Percentiles rank a stretch among this genome's conserved stretches.
Conservation (phyloP, 2,888 invertebrate genomes). For the Ganaspis brasiliensis region DNA sequence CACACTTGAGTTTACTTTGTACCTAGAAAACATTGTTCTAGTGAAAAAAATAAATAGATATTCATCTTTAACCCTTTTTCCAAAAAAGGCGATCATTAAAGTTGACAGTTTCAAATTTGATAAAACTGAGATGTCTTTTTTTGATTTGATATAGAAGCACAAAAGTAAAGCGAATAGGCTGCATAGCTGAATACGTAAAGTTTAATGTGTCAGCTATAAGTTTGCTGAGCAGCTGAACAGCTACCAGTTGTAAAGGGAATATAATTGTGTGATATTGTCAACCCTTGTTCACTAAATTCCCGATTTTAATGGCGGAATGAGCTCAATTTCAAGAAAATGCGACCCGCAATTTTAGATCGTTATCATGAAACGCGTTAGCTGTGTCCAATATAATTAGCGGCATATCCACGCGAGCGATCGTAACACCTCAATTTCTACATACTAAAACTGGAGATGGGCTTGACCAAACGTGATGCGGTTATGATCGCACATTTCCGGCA, state of each 20-base stretch:
- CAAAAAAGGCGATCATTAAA: no score
- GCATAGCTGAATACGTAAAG: conserved; percentile 78
- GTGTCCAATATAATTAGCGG: conserved; percentile 31
- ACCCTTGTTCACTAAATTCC: conserved; percentile 7
- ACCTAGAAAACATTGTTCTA: no score
- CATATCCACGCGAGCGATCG: conserved; percentile 19
- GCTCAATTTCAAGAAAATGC: conserved; percentile 33
- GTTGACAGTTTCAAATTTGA: no score
- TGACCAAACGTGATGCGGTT: conserved; percentile 10
- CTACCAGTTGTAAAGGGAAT: neutral
- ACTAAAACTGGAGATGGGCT: neutral
- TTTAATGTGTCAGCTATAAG: conserved; percentile 61
- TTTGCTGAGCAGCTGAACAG: conserved; percentile 1
- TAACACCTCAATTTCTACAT: conserved; percentile 17
- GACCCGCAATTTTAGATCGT: conserved; percentile 19
- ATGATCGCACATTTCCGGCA: conserved; percentile 6
- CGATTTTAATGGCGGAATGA: neutral
- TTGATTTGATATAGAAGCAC: no score
- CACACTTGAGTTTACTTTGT: no score
- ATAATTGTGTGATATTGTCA: conserved; percentile 4
- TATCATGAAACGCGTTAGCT: conserved; percentile 7
- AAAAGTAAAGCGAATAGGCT: conserved; percentile 55
- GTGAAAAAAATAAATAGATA: no score
- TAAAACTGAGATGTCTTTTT: no score
- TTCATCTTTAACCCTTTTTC: no score